Evolutionary conservation across 2,888 invertebrate genomes (phyloP).

Genomic region (Cephus sareptanus): DNA sequence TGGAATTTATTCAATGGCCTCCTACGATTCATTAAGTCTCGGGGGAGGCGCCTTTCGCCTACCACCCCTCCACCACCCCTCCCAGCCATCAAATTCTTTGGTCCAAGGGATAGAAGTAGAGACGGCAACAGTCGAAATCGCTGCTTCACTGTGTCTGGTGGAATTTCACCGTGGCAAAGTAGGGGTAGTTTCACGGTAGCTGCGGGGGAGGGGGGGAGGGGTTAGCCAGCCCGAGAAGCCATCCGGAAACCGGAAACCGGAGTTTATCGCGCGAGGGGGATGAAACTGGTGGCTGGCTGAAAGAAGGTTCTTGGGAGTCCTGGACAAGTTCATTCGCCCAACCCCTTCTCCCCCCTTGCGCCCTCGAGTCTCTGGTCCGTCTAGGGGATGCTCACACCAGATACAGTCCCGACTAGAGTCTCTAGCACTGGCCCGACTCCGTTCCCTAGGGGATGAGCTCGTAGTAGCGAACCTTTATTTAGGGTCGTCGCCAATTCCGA

Average conservation of each 20-base stretch:
- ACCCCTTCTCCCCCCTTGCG: not conserved
- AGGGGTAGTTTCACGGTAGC: not conserved
- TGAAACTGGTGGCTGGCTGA: not conserved
- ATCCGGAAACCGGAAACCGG: conserved; percentile 13
- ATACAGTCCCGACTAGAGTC: not conserved
- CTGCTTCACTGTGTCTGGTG: not conserved
- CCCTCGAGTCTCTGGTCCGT: conserved; percentile 1
- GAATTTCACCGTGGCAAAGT: not conserved
- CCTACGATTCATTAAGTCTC: not conserved
- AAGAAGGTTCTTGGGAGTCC: not conserved
- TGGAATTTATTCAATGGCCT: not conserved
- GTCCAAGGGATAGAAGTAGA: not conserved
- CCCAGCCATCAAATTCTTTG: not conserved
- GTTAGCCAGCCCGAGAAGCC: not conserved
- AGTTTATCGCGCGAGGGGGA: conserved; percentile 10
- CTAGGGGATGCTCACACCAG: not conserved
- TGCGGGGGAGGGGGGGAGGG: too few species aligned
- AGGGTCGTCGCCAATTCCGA: not conserved
- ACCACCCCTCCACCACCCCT: not conserved
- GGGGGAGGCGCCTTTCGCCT: not conserved
- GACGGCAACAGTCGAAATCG: not conserved
- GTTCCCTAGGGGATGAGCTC: not conserved
- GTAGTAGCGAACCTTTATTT: not conserved
- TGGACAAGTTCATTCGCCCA: not conserved
- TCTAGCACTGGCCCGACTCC: not conserved